A percentile compares a stretch with the other conserved stretches of the same genome.
Evolutionary conservation across 2,797 vertebrate species (phyloP).

Genomic region (Channallabes apus): DNA sequence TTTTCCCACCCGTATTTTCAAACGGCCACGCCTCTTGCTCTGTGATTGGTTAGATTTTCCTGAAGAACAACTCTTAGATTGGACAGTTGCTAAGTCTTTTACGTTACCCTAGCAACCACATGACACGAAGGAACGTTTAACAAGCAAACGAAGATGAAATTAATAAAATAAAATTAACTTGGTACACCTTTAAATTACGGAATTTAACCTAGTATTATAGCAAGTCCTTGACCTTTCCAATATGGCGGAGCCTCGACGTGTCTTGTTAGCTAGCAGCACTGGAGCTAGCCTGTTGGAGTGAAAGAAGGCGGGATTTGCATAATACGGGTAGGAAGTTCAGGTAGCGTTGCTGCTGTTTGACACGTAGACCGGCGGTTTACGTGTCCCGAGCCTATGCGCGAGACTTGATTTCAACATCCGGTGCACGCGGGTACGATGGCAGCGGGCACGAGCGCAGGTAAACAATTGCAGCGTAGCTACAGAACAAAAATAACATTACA

Average conservation of each 20-base stretch:
- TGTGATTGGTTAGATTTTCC: neutral
- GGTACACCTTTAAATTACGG: neutral
- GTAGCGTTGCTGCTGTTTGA: constrained; percentile 57
- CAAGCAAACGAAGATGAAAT: too few species aligned
- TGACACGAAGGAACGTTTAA: neutral
- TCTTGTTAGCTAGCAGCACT: neutral
- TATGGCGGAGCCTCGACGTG: neutral
- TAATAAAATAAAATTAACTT: neutral
- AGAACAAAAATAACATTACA: neutral
- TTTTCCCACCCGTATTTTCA: neutral
- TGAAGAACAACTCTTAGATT: neutral
- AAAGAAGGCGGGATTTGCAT: neutral
- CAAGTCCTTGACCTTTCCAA: neutral
- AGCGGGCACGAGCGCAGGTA: constrained; percentile 14
- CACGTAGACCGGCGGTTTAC: constrained; percentile 66
- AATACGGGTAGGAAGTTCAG: constrained; percentile 18
- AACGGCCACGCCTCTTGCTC: too few species aligned
- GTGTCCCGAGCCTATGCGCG: constrained; percentile 29
- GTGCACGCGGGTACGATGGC: constrained; percentile 12
- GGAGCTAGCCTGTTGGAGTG: neutral
- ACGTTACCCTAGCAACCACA: neutral
- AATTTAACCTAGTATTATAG: neutral
- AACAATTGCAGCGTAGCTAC: neutral
- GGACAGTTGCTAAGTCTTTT: neutral
- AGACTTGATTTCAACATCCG: constrained; percentile 22